Conservation (phyloP, 2,888 invertebrate species). For the Drosophila yooni region DNA sequence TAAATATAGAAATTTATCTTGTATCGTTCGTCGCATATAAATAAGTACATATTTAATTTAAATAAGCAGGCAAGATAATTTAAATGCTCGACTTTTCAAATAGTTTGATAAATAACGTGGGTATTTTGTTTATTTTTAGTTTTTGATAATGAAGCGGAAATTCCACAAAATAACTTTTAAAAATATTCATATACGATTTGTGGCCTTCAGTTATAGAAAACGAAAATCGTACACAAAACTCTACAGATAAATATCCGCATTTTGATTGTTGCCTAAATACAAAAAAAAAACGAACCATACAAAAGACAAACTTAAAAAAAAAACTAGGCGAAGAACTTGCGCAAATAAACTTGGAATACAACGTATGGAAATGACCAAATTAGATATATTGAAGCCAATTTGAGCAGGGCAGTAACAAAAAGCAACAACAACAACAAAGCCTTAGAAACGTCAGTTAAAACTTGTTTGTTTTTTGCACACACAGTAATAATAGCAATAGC, state of each 20-base stretch:
- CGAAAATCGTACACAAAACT: conserved; percentile 12
- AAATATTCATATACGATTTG: neutral
- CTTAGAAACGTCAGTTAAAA: conserved; percentile 36
- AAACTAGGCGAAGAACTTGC: conserved; percentile 40
- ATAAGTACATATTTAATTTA: conserved; percentile 45
- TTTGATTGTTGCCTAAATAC: conserved; percentile 21
- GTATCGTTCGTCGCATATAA: conserved; percentile 30
- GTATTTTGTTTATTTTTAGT: neutral
- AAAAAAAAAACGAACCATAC: conserved; percentile 14
- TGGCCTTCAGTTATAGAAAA: conserved; percentile 36
- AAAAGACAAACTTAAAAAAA: conserved; percentile 43
- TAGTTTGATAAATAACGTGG: conserved; percentile 6
- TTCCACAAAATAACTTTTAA: conserved; percentile 12
- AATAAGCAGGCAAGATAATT: neutral
- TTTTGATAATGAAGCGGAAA: conserved; percentile 22
- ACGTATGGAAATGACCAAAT: conserved; percentile 42
- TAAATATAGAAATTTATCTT: conserved; percentile 48
- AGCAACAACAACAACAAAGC: conserved; percentile 17
- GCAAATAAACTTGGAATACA: conserved; percentile 31
- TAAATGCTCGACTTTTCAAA: conserved; percentile 3
- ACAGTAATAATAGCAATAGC: conserved; percentile 10
- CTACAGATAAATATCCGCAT: conserved; percentile 48
- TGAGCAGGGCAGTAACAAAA: conserved; percentile 5
- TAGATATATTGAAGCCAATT: conserved; percentile 41
- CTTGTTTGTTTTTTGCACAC: conserved; percentile 40